These are phyloP conservation scores for Acrossocheilus fasciatus DNA, from an alignment of 2,797 vertebrate genomes.

Conservation along the genomic window DNA sequence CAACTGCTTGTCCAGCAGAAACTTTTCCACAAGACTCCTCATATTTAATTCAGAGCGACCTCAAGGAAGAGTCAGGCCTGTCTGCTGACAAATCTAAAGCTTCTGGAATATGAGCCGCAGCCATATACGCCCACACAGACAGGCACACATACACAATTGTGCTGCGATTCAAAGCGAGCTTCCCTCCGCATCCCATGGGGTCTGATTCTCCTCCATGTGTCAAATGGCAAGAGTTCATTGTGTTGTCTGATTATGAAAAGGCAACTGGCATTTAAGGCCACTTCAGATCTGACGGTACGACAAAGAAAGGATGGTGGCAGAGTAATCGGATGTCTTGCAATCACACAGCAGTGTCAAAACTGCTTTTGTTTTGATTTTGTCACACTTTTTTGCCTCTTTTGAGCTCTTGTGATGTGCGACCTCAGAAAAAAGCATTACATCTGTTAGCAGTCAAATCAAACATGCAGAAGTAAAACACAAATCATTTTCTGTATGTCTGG, in stretches of 20 bases:
- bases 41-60: constrained; percentile 48
- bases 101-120: constrained; percentile 4
- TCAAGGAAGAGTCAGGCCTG: constrained; percentile 33
- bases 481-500: background rate
- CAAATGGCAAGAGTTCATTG: background rate
- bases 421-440: background rate
- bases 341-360: constrained; percentile 22
- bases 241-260: constrained; percentile 14
- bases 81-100: constrained; percentile 34
- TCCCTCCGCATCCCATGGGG: background rate
- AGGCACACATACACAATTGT: background rate
- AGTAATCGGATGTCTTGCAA: background rate
- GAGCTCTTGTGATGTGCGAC: background rate
- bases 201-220: constrained; percentile 1
- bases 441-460: constrained; percentile 13
- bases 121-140: background rate
- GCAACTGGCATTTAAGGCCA: background rate
- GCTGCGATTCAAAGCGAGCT: background rate
- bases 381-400: background rate
- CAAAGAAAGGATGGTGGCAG: background rate
- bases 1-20: constrained; percentile 41
- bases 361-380: constrained; percentile 2
- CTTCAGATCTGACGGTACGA: background rate
- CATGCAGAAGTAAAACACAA: background rate
- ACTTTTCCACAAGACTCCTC: constrained; percentile 41